Evolutionary conservation across 2,888 invertebrate genomes (phyloP).

Genomic region (Tiliacea aurago): DNA sequence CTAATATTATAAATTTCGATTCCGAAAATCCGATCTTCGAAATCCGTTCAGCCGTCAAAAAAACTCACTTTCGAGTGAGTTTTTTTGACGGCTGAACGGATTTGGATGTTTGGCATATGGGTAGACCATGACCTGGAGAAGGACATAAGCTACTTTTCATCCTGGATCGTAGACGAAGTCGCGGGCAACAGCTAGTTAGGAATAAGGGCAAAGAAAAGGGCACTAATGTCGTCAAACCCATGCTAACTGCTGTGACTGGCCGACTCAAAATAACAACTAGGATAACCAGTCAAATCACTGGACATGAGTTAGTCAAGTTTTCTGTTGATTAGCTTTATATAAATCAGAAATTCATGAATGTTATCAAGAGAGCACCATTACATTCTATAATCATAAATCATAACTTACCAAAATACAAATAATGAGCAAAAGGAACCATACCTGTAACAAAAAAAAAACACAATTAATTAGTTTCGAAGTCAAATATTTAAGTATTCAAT

Average conservation of each 20-base stretch:
- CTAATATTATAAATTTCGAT: too few relatives aligned
- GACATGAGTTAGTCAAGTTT: background rate
- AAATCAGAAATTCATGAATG: background rate
- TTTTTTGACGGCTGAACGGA: too few relatives aligned
- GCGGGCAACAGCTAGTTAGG: background rate
- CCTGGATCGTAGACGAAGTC: too few relatives aligned
- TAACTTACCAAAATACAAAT: constrained; percentile 44
- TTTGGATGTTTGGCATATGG: too few relatives aligned
- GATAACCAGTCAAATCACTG: background rate
- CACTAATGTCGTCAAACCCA: background rate
- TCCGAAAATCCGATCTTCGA: too few relatives aligned
- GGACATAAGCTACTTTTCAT: too few relatives aligned
- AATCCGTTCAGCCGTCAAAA: too few relatives aligned
- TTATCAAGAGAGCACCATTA: background rate
- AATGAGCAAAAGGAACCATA: constrained; percentile 36
- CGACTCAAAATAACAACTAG: background rate
- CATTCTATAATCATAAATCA: constrained; percentile 22
- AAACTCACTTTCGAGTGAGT: too few relatives aligned
- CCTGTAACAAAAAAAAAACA: constrained; percentile 69
- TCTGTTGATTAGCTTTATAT: background rate
- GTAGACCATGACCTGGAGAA: too few relatives aligned
- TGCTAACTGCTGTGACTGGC: background rate
- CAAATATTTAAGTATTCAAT: constrained; percentile 16
- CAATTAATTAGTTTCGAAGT: constrained; percentile 42
- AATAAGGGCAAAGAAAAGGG: background rate